Conservation (phyloP, 2,797 vertebrate genomes). For the Betta splendens region DNA sequence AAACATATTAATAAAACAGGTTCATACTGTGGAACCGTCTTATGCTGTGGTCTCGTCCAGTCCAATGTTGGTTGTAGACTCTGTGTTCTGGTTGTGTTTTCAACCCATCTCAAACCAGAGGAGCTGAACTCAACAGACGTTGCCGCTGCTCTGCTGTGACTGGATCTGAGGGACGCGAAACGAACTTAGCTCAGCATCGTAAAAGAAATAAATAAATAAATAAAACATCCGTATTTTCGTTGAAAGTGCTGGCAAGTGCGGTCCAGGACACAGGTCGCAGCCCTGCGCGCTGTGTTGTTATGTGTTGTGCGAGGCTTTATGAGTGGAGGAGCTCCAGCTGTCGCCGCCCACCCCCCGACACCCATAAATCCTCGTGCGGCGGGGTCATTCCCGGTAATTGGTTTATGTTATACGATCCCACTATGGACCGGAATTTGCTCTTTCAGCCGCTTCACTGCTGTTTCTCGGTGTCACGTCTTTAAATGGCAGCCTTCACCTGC, state of each 20-base stretch:
- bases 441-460: conserved; percentile 33
- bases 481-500: conserved; percentile 13
- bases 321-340: conserved; percentile 44
- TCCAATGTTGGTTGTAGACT: too few relatives aligned
- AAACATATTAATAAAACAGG: too few relatives aligned
- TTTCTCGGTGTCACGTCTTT: conserved; percentile 14
- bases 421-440: conserved; percentile 21
- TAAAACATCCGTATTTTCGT: conserved; percentile 10
- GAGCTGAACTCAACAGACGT: neutral
- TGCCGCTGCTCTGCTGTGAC: neutral
- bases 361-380: conserved; percentile 41
- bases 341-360: conserved; percentile 35
- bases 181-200: conserved; percentile 12
- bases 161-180: neutral
- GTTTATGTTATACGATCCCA: conserved; percentile 46
- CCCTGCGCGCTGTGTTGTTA: conserved; percentile 28
- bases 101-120: neutral
- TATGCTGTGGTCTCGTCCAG: too few relatives aligned
- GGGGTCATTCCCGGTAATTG: conserved; percentile 47
- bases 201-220: too few relatives aligned
- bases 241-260: conserved; percentile 2
- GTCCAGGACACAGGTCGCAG: conserved; percentile 3
- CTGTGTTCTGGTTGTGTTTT: neutral
- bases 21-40: too few relatives aligned
- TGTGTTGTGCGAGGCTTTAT: conserved; percentile 41